phyloP scores from a whole-genome alignment of 2,797 vertebrate genomes.

The Micrastur ruficollis region DNA sequence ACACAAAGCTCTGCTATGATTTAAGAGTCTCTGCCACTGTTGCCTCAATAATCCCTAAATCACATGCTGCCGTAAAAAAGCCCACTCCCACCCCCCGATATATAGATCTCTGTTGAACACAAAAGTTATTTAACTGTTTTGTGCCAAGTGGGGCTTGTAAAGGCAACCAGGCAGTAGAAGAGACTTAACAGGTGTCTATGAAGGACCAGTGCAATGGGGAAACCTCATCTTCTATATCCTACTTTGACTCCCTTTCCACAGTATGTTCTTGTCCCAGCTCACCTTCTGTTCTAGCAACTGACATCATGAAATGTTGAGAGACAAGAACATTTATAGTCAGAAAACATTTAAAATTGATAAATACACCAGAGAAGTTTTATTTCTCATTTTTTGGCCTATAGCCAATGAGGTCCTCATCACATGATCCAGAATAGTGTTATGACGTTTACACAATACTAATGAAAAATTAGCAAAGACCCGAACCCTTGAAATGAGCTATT shows the following conservation, averaged over 20 bases:
- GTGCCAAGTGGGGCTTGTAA: background rate
- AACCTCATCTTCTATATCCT: background rate
- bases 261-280: background rate
- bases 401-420: background rate
- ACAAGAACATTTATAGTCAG: background rate
- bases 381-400: background rate
- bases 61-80: conserved; percentile 4
- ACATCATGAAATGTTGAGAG: background rate
- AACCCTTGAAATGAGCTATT: background rate
- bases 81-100: background rate
- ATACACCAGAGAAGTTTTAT: background rate
- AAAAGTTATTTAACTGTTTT: conserved; percentile 23
- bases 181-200: background rate
- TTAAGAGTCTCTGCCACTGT: conserved; percentile 38
- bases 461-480: background rate
- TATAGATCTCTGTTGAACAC: background rate
- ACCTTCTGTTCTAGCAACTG: background rate
- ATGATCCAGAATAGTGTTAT: background rate
- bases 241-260: background rate
- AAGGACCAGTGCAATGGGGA: background rate
- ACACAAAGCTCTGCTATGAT: conserved; percentile 45
- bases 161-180: background rate
- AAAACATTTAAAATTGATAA: background rate
- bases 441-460: background rate
- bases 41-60: conserved; percentile 52